Percentiles rank a stretch among this genome's conserved stretches.
Conservation (phyloP, 1,140 invertebrate species). For the Bombyx mandarina region DNA sequence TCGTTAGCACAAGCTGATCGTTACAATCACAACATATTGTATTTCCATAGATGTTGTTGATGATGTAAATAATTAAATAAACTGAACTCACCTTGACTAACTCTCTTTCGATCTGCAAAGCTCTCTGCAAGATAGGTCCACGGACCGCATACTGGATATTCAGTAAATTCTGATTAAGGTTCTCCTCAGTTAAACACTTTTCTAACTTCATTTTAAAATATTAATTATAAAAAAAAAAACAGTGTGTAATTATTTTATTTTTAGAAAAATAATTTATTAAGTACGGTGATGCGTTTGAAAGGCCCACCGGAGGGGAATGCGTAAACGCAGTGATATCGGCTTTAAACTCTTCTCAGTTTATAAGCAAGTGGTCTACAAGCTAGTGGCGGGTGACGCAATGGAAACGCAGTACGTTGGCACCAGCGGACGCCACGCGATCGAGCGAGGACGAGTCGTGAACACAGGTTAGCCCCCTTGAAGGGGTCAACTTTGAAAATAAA, state of each 20-base stretch:
- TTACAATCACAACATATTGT: background rate
- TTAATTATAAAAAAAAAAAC: background rate
- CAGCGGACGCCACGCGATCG: too few relatives aligned
- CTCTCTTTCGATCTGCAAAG: constrained; percentile 84
- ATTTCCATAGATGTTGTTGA: background rate
- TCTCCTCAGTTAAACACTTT: constrained; percentile 77
- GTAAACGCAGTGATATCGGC: background rate
- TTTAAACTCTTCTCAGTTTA: background rate
- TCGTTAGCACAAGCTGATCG: background rate
- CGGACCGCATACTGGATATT: constrained; percentile 91
- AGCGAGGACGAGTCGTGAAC: too few relatives aligned
- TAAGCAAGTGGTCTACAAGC: too few relatives aligned
- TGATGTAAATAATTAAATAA: background rate
- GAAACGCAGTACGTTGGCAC: too few relatives aligned
- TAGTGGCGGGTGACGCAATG: too few relatives aligned
- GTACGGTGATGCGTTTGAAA: background rate
- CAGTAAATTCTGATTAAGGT: constrained; percentile 89
- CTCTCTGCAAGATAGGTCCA: constrained; percentile 90
- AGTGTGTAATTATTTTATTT: too few relatives aligned
- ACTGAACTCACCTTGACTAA: constrained; percentile 74
- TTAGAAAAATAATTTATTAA: background rate
- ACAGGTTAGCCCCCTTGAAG: too few relatives aligned
- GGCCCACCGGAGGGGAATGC: background rate
- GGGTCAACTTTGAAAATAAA: too few relatives aligned
- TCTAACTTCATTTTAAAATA: constrained; percentile 36